Percentiles rank a stretch among this genome's conserved stretches.
Conservation (phyloP, 2,888 invertebrate species). For the Dorcus hopei region DNA sequence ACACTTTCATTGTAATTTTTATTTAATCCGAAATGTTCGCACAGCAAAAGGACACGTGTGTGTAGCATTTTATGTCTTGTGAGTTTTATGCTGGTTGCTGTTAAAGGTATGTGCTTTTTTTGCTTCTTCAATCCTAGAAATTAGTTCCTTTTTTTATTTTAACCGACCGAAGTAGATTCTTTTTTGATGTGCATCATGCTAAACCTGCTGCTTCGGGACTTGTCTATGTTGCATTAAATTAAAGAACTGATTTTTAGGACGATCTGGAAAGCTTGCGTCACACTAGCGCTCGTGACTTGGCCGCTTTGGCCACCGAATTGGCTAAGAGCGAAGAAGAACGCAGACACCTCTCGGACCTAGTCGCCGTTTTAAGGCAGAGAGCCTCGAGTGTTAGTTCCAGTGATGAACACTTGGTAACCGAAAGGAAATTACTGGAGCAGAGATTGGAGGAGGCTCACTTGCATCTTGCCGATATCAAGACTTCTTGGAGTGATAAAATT, state of each 20-base stretch:
- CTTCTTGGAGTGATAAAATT: conserved; percentile 89
- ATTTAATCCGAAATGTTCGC: too few species aligned
- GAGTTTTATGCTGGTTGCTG: conserved; percentile 38
- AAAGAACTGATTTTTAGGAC: conserved; percentile 55
- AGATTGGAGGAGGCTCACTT: conserved; percentile 81
- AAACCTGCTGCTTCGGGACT: not conserved
- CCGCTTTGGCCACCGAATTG: conserved; percentile 64
- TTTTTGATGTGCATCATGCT: not conserved
- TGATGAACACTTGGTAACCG: conserved; percentile 57
- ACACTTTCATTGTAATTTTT: too few species aligned
- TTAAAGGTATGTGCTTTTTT: conserved; percentile 48
- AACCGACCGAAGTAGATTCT: not conserved
- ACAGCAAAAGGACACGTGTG: conserved; percentile 8
- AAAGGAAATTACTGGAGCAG: conserved; percentile 67
- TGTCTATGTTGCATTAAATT: conserved; percentile 1
- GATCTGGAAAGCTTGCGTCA: conserved; percentile 75
- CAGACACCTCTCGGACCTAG: conserved; percentile 64
- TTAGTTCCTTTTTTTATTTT: not conserved
- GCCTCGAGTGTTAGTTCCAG: conserved; percentile 49
- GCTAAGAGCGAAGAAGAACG: conserved; percentile 75
- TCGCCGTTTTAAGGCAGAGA: conserved; percentile 56
- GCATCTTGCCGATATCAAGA: conserved; percentile 85
- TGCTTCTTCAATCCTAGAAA: conserved; percentile 23
- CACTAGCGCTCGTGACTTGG: conserved; percentile 68
- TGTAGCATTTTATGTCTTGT: conserved; percentile 30